phyloP scores from a whole-genome alignment of 2,113 vertebrate genomes.

The Cepphus grylle region DNA sequence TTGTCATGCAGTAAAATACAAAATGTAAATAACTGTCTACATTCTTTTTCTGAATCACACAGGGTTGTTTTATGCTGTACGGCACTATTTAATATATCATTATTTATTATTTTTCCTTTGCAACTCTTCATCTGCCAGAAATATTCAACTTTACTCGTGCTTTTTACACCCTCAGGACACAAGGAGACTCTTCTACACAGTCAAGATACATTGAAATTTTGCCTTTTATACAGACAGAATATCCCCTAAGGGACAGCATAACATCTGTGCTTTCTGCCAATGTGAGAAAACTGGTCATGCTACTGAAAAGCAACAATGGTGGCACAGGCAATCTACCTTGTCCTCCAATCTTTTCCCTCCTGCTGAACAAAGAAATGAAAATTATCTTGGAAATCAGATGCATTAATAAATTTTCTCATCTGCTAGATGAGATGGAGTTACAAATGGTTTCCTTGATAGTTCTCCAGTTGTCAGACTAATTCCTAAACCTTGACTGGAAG shows the following conservation, averaged over 20 bases:
- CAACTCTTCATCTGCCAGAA: constrained; percentile 8
- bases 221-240: not conserved
- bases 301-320: not conserved
- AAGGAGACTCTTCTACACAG: not conserved
- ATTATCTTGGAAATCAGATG: not conserved
- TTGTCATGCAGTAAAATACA: not conserved
- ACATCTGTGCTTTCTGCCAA: constrained; percentile 20
- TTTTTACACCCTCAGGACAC: not conserved
- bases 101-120: constrained; percentile 18
- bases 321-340: not conserved
- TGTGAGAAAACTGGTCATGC: constrained; percentile 24
- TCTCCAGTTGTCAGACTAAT: not conserved
- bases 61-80: not conserved
- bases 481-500: not conserved
- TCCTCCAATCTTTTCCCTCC: not conserved
- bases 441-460: not conserved
- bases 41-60: not conserved
- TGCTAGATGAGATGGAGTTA: not conserved
- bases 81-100: not conserved
- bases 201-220: constrained; percentile 22
- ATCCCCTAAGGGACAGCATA: constrained; percentile 1
- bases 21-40: not conserved
- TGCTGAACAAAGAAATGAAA: not conserved
- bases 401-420: not conserved
- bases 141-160: constrained; percentile 18